Conservation (phyloP, 2,113 vertebrate species). For the Takifugu bimaculatus region DNA sequence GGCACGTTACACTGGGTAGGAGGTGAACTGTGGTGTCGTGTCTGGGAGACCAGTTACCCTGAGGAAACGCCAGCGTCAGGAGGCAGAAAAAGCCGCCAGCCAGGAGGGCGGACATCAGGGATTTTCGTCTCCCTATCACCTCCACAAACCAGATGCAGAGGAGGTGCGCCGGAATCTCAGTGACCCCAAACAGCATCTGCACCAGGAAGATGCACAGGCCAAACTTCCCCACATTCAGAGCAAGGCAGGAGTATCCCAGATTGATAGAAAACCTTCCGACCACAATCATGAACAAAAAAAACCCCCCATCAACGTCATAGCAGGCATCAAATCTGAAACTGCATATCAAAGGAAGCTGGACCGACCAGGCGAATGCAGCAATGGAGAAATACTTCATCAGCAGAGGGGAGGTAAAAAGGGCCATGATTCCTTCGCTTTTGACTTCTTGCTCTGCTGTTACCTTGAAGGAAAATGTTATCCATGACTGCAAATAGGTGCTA, state of each 20-base stretch:
- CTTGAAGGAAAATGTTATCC: conserved; percentile 10
- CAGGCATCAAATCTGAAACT: background rate
- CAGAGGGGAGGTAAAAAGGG: conserved; percentile 42
- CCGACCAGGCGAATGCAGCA: conserved; percentile 55
- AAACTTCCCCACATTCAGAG: conserved; percentile 50
- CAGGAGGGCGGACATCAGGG: conserved; percentile 39
- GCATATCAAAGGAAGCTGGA: background rate
- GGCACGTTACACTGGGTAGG: no score
- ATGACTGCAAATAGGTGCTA: background rate
- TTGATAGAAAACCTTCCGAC: conserved; percentile 61
- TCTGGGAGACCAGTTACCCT: conserved; percentile 50
- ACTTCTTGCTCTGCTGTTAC: conserved; percentile 9
- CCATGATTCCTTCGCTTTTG: conserved; percentile 33
- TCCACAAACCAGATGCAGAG: conserved; percentile 62
- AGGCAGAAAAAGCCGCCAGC: conserved; percentile 40
- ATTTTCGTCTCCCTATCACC: conserved; percentile 53
- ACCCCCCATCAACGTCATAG: background rate
- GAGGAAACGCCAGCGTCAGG: conserved; percentile 49
- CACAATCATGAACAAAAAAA: background rate
- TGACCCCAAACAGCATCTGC: conserved; percentile 47
- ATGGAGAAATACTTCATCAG: conserved; percentile 53
- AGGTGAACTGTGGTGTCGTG: no score
- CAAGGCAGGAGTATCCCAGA: conserved; percentile 54
- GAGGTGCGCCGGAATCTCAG: conserved; percentile 55
- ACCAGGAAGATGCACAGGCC: conserved; percentile 50